Evolutionary conservation across 1,140 invertebrate genomes (phyloP).

Genomic region (Aphelenchoides fujianensis): DNA sequence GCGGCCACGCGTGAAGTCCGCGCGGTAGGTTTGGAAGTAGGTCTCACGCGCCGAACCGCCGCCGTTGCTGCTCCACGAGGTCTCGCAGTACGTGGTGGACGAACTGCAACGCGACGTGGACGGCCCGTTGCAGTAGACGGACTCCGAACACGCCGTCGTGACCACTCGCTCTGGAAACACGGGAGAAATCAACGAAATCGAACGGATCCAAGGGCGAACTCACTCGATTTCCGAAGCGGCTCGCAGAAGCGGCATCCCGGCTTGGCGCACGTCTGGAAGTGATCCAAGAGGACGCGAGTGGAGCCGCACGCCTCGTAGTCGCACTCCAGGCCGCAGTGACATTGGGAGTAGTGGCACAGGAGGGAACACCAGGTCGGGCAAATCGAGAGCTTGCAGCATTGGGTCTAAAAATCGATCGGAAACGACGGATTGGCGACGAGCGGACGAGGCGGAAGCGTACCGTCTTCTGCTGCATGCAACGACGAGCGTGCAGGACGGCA

Average conservation of each 20-base stretch:
- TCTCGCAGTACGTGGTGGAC: neutral
- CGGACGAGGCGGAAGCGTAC: neutral
- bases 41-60: neutral
- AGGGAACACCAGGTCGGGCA: constrained; percentile 6
- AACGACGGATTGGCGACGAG: too few relatives aligned
- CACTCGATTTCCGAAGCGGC: constrained; percentile 10
- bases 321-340: neutral
- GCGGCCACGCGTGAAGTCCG: neutral
- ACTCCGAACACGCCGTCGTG: neutral
- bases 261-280: neutral
- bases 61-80: neutral
- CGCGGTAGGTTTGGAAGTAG: neutral
- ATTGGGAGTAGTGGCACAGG: constrained; percentile 7
- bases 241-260: constrained; percentile 12
- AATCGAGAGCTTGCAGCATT: constrained; percentile 12
- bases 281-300: constrained; percentile 3
- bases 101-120: neutral
- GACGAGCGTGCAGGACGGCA: constrained; percentile 1
- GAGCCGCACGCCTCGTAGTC: neutral
- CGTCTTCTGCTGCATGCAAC: constrained; percentile 12
- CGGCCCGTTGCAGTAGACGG: neutral
- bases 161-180: neutral
- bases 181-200: neutral
- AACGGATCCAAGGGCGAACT: neutral
- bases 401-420: too few relatives aligned